These are phyloP conservation scores for Eupithecia exiguata DNA, from an alignment of 2,888 invertebrate genomes.

Conservation along the genomic window DNA sequence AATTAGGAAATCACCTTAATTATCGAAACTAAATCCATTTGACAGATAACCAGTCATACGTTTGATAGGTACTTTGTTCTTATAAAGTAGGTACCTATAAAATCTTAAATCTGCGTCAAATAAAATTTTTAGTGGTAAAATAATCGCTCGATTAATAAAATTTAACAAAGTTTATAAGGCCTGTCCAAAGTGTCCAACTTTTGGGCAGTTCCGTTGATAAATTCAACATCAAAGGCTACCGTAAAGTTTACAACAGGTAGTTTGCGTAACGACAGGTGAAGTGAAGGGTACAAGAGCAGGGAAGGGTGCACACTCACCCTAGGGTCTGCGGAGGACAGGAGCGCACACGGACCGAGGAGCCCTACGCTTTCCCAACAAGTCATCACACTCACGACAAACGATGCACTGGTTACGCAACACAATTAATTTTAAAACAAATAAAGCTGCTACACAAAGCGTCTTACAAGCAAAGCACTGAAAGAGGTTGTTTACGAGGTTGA, in stretches of 20 bases:
- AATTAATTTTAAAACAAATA: slow-evolving; percentile 60
- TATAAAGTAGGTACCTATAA: not conserved
- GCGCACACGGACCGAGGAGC: slow-evolving; percentile 81
- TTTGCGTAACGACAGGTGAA: slow-evolving; percentile 31
- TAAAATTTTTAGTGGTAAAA: not conserved
- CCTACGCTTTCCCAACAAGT: slow-evolving; percentile 84
- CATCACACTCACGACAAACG: slow-evolving; percentile 65
- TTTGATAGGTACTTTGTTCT: not conserved
- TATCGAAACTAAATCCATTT: slow-evolving; percentile 1
- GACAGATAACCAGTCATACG: not conserved
- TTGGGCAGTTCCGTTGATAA: slow-evolving; percentile 24
- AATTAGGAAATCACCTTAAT: slow-evolving; percentile 40
- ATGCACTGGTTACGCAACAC: slow-evolving; percentile 78
- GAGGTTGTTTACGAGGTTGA: slow-evolving; percentile 74
- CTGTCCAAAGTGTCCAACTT: slow-evolving; percentile 37
- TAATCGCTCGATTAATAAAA: slow-evolving; percentile 41
- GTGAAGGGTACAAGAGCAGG: slow-evolving; percentile 14
- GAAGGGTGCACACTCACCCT: slow-evolving; percentile 73
- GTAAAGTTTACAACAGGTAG: slow-evolving; percentile 34
- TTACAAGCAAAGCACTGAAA: slow-evolving; percentile 75
- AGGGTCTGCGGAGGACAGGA: slow-evolving; percentile 77
- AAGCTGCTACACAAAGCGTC: slow-evolving; percentile 72
- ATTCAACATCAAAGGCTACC: slow-evolving; percentile 45
- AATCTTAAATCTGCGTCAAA: not conserved
- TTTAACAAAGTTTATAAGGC: slow-evolving; percentile 45